Evolutionary conservation across 2,888 invertebrate genomes (phyloP).

Genomic region (Ametastegia equiseti): DNA sequence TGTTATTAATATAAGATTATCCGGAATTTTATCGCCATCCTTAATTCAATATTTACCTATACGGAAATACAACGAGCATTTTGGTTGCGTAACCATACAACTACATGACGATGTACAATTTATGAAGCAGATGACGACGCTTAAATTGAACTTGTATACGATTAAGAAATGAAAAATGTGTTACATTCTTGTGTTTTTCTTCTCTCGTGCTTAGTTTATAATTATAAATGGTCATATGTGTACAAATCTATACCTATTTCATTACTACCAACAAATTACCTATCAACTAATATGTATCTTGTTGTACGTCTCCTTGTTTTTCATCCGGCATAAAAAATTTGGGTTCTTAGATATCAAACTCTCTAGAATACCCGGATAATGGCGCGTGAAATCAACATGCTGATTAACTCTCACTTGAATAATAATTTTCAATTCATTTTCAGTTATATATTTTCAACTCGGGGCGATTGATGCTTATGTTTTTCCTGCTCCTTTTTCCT

Average conservation of each 20-base stretch:
- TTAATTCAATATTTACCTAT: slow-evolving; percentile 4
- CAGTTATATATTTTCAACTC: no score
- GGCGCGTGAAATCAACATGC: neutral
- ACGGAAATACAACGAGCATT: neutral
- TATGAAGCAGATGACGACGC: slow-evolving; percentile 12
- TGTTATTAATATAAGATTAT: neutral
- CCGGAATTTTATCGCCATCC: neutral
- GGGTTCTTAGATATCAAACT: neutral
- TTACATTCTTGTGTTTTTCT: no score
- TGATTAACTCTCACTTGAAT: neutral
- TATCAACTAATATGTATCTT: neutral
- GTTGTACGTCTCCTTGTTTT: neutral
- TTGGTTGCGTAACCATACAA: neutral
- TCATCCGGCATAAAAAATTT: neutral
- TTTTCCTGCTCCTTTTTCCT: neutral
- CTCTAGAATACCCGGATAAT: neutral
- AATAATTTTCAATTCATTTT: neutral
- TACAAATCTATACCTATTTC: no score
- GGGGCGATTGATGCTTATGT: neutral
- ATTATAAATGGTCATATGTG: no score
- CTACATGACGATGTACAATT: neutral
- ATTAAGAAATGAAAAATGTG: no score
- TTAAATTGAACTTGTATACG: neutral
- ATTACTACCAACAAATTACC: neutral
- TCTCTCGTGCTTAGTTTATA: no score